Evolutionary conservation across 2,888 invertebrate species (phyloP), one percentile per base, ranked within the genome.

Genomic region (Idaea aversata): DNA sequence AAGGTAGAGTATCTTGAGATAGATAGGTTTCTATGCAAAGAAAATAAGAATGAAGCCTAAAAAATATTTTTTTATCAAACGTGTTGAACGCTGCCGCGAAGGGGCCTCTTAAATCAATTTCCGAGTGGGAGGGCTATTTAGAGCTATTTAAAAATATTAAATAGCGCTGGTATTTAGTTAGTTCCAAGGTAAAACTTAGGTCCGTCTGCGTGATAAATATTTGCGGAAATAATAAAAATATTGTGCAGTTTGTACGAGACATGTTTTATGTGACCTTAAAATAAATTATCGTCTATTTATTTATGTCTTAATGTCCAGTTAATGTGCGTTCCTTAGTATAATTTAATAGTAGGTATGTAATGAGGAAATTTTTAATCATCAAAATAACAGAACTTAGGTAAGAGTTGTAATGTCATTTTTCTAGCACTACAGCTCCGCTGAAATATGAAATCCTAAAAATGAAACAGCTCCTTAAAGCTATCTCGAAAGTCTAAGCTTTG

Each of bases 181-280:
- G 69, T 73, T 47, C 47, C 81, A 84, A 85, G 83, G 82, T 74
- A 72, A 78, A 67, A 69, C 75, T 77, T 79, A 76, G 71, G 74
- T 71, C 70, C 47, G 47, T 47, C 47, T 7, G 47, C 47, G 47
- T 71, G 72, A 79, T 75, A 79, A 85, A 83, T 85, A 70, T 75
- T 74, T 72, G 69, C 87, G 87, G 86, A 88, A 87, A 79, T 80
- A 77, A 80, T 78, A 75, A 77, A 73, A 77, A 74, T 71, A 69
- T 75, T 74, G 75, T 79, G 78, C 75, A 76, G 74, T 77, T 76
- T 76, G 72, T 78, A 78, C 76, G 77, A 79, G 76, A 82, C 82
- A 84, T 74, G 76, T 71, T 70, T 67, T 65, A 63, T 64, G 65
- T 73, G 80, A 77, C 84, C 83, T 85, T 83, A 78, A 25, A 67